phyloP scores from a whole-genome alignment of 2,888 invertebrate species.

The Emmelina monodactyla region DNA sequence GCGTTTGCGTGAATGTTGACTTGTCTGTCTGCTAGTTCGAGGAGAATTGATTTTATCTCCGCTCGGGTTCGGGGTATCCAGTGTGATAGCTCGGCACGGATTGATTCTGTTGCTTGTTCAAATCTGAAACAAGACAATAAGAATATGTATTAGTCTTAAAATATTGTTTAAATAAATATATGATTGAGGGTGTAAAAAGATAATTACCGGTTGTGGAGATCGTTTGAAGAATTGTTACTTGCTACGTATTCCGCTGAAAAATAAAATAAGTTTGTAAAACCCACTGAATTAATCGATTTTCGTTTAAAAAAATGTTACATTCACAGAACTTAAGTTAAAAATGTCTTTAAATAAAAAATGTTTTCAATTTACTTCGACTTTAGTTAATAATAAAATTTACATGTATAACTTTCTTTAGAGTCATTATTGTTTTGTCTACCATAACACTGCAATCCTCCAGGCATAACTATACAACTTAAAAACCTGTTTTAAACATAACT shows the following conservation, averaged over 20 bases:
- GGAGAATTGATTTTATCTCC: slow-evolving; percentile 34
- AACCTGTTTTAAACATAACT: too few species aligned
- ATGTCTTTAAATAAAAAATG: too few species aligned
- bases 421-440: too few species aligned
- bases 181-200: neutral
- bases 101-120: slow-evolving; percentile 48
- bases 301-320: too few species aligned
- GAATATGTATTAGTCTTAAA: neutral
- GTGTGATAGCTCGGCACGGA: slow-evolving; percentile 43
- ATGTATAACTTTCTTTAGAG: too few species aligned
- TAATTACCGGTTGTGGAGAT: slow-evolving; percentile 45
- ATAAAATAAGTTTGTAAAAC: too few species aligned
- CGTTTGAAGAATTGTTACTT: slow-evolving; percentile 32
- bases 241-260: slow-evolving; percentile 41
- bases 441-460: too few species aligned
- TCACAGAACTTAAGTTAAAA: too few species aligned
- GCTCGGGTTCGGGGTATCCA: slow-evolving; percentile 45
- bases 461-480: too few species aligned
- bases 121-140: slow-evolving; percentile 23
- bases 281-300: too few species aligned
- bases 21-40: slow-evolving; percentile 42
- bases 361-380: too few species aligned
- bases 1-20: slow-evolving; percentile 32
- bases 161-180: neutral
- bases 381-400: too few species aligned